These are phyloP conservation scores for Camponotus fellah DNA, from an alignment of 2,888 invertebrate genomes.

Conservation along the genomic window DNA sequence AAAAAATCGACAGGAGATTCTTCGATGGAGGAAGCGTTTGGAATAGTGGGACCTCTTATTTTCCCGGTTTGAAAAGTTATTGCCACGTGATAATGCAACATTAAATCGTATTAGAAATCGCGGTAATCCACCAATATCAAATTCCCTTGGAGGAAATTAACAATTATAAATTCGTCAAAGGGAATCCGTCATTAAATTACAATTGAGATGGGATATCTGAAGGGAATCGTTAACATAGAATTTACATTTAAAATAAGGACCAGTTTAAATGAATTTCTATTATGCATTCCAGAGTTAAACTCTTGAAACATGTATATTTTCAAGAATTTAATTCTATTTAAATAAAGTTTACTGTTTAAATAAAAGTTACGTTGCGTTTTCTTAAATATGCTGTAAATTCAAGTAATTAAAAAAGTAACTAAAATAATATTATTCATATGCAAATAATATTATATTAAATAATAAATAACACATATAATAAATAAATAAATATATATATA, in stretches of 20 bases:
- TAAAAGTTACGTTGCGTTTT: background rate
- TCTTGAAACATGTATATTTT: conserved; percentile 1
- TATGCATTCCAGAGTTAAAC: conserved; percentile 16
- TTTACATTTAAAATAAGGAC: conserved; percentile 36
- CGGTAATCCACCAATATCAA: background rate
- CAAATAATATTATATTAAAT: no score
- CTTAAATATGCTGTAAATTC: background rate
- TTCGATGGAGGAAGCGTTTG: background rate
- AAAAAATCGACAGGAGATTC: background rate
- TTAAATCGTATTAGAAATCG: background rate
- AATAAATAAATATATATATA: no score
- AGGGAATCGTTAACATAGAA: conserved; percentile 2
- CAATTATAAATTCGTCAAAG: conserved; percentile 26
- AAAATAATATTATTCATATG: background rate
- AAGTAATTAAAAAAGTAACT: background rate
- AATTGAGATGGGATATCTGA: background rate
- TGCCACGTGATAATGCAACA: background rate
- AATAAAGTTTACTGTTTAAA: background rate
- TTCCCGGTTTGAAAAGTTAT: background rate
- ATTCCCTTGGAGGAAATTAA: background rate
- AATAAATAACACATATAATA: no score
- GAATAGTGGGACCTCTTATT: background rate
- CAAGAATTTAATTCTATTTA: conserved; percentile 10
- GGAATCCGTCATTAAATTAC: conserved; percentile 21
- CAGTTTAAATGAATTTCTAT: conserved; percentile 23